Percentiles rank a stretch among this genome's conserved stretches.
Conservation (phyloP, 2,797 vertebrate species). For the Sebastes reedi region DNA sequence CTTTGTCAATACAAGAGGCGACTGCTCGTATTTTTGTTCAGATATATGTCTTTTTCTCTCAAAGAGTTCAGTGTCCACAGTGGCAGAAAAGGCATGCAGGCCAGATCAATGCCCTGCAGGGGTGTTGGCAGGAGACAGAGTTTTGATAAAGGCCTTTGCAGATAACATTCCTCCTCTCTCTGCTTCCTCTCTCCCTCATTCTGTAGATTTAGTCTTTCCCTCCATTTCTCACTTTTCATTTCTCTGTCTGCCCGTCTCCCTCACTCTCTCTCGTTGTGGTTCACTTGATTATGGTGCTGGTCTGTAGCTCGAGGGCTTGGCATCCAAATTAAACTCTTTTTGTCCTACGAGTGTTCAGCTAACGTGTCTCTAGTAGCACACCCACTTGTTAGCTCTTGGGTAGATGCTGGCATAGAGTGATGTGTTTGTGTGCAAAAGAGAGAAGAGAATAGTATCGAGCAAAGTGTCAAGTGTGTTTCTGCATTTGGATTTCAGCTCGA, state of each 20-base stretch:
- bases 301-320: constrained; percentile 75
- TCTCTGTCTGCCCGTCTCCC: constrained; percentile 30
- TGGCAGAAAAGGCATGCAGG: constrained; percentile 24
- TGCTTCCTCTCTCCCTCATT: constrained; percentile 29
- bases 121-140: constrained; percentile 36
- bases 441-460: neutral
- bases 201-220: constrained; percentile 33
- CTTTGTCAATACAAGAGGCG: neutral
- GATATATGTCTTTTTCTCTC: neutral
- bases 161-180: constrained; percentile 61
- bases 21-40: neutral
- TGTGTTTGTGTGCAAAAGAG: neutral
- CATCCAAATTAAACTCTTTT: constrained; percentile 78
- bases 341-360: constrained; percentile 57
- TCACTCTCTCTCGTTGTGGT: constrained; percentile 59
- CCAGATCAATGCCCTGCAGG: constrained; percentile 47
- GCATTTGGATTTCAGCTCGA: neutral
- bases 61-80: constrained; percentile 6
- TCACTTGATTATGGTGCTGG: constrained; percentile 79
- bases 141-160: constrained; percentile 60
- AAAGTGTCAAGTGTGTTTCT: neutral
- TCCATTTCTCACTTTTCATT: constrained; percentile 32
- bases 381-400: constrained; percentile 57
- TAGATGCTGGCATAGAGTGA: constrained; percentile 30
- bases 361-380: constrained; percentile 62